Conservation (phyloP, 2,888 invertebrate genomes). For the Omphaloscelis lunosa region DNA sequence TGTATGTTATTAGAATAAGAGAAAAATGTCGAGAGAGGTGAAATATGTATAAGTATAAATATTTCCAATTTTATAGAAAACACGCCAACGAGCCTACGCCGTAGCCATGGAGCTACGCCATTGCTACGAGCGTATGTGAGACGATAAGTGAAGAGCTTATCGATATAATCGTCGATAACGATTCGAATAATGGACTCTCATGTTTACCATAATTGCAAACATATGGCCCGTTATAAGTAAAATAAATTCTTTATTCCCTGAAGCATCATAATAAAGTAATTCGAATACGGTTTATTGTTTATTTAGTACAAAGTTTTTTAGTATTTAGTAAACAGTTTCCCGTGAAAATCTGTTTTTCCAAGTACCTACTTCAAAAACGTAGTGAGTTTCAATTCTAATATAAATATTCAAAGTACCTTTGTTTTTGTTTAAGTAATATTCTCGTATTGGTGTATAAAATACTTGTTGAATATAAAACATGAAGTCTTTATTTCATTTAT, state of each 20-base stretch:
- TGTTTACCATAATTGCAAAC: background rate
- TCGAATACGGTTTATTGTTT: conserved; percentile 30
- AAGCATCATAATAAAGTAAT: conserved; percentile 12
- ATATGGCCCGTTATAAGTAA: background rate
- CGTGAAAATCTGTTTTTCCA: conserved; percentile 20
- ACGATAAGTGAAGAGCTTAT: background rate
- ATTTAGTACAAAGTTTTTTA: conserved; percentile 2
- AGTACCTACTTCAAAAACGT: conserved; percentile 6
- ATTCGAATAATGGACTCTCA: background rate
- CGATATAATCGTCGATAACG: background rate
- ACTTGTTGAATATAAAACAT: conserved; percentile 40
- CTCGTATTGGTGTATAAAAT: conserved; percentile 28
- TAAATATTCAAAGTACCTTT: conserved; percentile 1
- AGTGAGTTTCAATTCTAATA: conserved; percentile 22
- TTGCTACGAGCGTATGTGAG: conserved; percentile 13
- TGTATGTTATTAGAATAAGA: background rate
- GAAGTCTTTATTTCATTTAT: conserved; percentile 31
- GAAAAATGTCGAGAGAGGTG: background rate
- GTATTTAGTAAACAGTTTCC: background rate
- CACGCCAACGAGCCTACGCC: background rate
- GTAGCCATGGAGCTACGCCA: conserved; percentile 15
- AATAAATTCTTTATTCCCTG: background rate
- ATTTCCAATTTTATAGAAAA: background rate
- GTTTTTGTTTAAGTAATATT: conserved; percentile 6
- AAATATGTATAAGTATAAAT: too few relatives aligned